Evolutionary conservation across 2,888 invertebrate species (phyloP), one percentile per base, ranked within the genome.

Genomic region (Temnothorax ravouxi): DNA sequence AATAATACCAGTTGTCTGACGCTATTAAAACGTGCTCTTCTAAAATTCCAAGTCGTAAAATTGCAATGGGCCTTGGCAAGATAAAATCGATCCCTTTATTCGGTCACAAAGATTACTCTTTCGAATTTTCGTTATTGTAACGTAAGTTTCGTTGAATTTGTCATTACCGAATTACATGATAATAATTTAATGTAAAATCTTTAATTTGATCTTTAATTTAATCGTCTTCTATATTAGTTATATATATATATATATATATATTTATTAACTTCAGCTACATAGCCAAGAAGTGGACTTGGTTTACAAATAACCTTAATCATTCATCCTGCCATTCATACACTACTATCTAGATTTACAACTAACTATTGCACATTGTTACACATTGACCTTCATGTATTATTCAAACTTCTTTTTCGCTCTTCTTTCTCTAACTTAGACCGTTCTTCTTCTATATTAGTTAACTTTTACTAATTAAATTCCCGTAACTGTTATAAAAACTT

Each of bases 11-110:
- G 21, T 50, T 38, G 18, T 18, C 18, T 11, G 11, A 18, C 44
- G 8, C 15, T 9, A 5, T 66, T 54, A 47, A 79, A 56, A 34
- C 4, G 15, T 2, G 18, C 8, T 13, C 8, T 59, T 71, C 3
- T 44, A 21, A 62, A 21, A 50, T 59, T 69, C 2, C 56, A 18
- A 69, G 6, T 79, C 54, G 21, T 34, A 29, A 29, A 44, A 56
- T 29, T 44, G 6, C 41, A 56, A 44, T 77, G 9, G 29, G 3
- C 2, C 11, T 56, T 34, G 11, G 11, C 15, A 29, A 69, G 29
- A 29, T 56, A 79, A 69, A 69, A n/a, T 38, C 25, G 2, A 4
- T 54, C 11, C 5, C 6, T 67, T 67, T 34, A 77, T 44, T 29
- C n/a, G 9, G 15, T 9, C 41, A 29, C 8, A 15, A 41, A 25